Evolutionary conservation across 2,113 vertebrate species (phyloP).

Genomic region (Echinops telfairi): DNA sequence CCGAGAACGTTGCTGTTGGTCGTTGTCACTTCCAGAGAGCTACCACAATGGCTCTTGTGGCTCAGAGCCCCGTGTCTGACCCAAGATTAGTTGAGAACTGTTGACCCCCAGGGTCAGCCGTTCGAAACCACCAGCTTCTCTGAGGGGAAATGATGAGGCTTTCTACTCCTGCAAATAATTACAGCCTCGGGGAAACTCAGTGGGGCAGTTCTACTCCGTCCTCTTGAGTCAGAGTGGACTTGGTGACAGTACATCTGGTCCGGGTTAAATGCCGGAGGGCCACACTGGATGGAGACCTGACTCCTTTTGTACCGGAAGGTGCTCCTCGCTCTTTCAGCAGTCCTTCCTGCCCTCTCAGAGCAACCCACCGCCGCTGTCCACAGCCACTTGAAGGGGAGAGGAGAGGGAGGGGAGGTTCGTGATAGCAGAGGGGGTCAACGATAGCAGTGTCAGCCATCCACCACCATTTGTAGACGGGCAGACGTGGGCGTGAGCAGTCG

Average conservation of each 20-base stretch:
- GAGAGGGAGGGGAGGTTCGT: background rate
- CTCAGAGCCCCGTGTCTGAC: slow-evolving; percentile 33
- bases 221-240: too few relatives aligned
- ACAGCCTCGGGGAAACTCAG: too few relatives aligned
- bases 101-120: too few relatives aligned
- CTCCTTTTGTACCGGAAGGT: background rate
- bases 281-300: background rate
- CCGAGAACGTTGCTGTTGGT: background rate
- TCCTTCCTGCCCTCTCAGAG: background rate
- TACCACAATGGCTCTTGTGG: background rate
- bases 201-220: too few relatives aligned
- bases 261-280: background rate
- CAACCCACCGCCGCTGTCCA: background rate
- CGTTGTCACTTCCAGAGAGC: background rate
- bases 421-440: background rate
- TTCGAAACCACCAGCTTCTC: too few relatives aligned
- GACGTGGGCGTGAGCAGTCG: background rate
- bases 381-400: background rate
- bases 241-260: too few relatives aligned
- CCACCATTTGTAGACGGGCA: background rate
- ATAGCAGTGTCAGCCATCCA: background rate
- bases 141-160: too few relatives aligned
- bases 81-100: background rate
- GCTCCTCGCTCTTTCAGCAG: background rate
- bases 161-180: too few relatives aligned